A percentile compares a stretch with the other conserved stretches of the same genome.
Evolutionary conservation across 2,797 vertebrate species (phyloP).

Genomic region (Enteromius afrohamiltoni): DNA sequence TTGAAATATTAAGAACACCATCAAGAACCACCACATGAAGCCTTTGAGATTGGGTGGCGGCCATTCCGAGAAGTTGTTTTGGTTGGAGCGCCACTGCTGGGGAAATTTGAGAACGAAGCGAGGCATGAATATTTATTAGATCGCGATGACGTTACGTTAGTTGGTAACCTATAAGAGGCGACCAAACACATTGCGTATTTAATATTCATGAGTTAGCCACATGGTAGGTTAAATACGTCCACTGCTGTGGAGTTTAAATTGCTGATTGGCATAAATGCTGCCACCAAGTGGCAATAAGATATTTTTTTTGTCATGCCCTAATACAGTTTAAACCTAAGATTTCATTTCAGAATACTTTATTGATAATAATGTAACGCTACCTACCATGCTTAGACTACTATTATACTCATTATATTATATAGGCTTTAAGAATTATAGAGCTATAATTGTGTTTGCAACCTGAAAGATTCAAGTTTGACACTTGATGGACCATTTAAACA

Average conservation of each 20-base stretch:
- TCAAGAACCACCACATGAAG: too few relatives aligned
- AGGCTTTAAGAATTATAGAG: not conserved
- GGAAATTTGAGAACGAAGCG: not conserved
- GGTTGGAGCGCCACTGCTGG: slow-evolving; percentile 33
- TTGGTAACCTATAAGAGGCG: not conserved
- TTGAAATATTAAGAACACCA: not conserved
- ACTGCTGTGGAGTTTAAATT: not conserved
- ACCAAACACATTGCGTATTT: not conserved
- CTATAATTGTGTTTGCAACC: not conserved
- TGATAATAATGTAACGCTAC: not conserved
- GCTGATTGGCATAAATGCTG: not conserved
- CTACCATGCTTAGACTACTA: not conserved
- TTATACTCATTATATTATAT: not conserved
- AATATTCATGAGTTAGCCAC: slow-evolving; percentile 5
- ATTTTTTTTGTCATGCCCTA: not conserved
- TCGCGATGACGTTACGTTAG: not conserved
- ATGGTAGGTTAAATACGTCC: not conserved
- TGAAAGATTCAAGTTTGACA: not conserved
- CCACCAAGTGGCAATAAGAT: not conserved
- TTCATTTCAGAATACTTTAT: not conserved
- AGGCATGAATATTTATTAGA: not conserved
- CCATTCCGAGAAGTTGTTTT: not conserved
- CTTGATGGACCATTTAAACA: not conserved
- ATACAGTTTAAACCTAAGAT: not conserved
- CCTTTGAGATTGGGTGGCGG: too few relatives aligned